A percentile compares a stretch with the other conserved stretches of the same genome.
Evolutionary conservation across 2,113 vertebrate genomes (phyloP).

Genomic region (Sialia sialis): DNA sequence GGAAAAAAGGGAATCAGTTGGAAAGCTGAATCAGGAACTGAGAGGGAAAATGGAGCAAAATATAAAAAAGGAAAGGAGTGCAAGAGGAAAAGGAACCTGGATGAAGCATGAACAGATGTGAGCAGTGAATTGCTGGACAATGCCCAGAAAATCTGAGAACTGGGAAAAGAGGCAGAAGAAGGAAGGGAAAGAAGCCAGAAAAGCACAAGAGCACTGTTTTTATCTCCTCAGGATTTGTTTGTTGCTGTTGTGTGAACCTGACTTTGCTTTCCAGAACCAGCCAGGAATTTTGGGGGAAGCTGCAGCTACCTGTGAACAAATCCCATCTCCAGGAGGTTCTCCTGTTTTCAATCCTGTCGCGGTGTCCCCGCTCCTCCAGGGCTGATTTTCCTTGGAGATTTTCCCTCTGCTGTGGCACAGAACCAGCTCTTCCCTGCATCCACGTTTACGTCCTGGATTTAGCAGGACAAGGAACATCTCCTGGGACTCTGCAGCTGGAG

Average conservation of each 20-base stretch:
- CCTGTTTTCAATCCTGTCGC: not conserved
- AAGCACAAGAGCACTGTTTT: not conserved
- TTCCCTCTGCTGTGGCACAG: not conserved
- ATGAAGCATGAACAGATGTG: not conserved
- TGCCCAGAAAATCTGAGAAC: constrained; percentile 4
- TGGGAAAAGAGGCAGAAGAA: not conserved
- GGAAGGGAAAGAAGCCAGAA: not conserved
- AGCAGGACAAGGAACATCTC: not conserved
- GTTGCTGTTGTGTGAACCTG: not conserved
- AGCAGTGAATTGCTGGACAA: constrained; percentile 19
- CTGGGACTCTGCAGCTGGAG: not conserved
- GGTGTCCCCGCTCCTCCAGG: not conserved
- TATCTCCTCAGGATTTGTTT: not conserved
- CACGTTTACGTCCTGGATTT: not conserved
- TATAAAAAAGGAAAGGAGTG: not conserved
- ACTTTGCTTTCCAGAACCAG: not conserved
- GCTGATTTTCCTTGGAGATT: not conserved
- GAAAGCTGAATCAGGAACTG: not conserved
- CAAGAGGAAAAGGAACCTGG: not conserved
- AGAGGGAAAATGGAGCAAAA: not conserved
- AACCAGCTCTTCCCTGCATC: not conserved
- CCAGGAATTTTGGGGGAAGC: not conserved
- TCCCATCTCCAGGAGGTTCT: not conserved
- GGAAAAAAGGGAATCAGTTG: not conserved
- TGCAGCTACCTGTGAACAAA: not conserved